Conservation (phyloP, 2,797 vertebrate genomes). For the Phyllotis vaccarum region DNA sequence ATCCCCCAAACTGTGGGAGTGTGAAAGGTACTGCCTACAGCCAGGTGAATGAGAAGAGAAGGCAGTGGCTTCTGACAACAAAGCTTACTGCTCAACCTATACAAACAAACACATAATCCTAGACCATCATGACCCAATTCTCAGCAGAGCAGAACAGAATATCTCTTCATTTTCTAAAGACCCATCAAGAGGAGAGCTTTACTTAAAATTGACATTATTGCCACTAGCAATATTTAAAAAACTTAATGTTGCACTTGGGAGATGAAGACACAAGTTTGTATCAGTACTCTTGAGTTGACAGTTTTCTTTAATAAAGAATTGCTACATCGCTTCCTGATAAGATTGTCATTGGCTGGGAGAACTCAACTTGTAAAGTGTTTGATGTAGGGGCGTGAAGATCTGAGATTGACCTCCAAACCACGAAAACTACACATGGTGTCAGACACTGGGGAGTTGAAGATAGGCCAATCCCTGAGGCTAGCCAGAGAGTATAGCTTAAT, state of each 20-base stretch:
- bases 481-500: neutral
- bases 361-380: neutral
- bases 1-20: constrained; percentile 36
- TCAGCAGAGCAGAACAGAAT: constrained; percentile 4
- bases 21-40: neutral
- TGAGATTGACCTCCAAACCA: neutral
- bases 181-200: constrained; percentile 56
- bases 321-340: neutral
- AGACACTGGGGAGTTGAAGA: neutral
- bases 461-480: neutral
- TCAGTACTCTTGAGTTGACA: constrained; percentile 86
- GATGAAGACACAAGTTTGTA: constrained; percentile 67
- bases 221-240: constrained; percentile 67
- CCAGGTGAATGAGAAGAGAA: neutral
- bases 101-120: constrained; percentile 23
- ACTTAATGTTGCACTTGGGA: constrained; percentile 58
- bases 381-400: neutral
- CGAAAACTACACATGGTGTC: neutral
- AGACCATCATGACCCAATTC: neutral
- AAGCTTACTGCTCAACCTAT: neutral
- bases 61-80: neutral
- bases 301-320: constrained; percentile 75
- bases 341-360: neutral
- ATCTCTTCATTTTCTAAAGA: constrained; percentile 41
- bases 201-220: constrained; percentile 54